Evolutionary conservation across 92 coral and sea anemone species (phyloP), one percentile per base, ranked within the genome.

Genomic region (Isaurus tuberculatus): DNA sequence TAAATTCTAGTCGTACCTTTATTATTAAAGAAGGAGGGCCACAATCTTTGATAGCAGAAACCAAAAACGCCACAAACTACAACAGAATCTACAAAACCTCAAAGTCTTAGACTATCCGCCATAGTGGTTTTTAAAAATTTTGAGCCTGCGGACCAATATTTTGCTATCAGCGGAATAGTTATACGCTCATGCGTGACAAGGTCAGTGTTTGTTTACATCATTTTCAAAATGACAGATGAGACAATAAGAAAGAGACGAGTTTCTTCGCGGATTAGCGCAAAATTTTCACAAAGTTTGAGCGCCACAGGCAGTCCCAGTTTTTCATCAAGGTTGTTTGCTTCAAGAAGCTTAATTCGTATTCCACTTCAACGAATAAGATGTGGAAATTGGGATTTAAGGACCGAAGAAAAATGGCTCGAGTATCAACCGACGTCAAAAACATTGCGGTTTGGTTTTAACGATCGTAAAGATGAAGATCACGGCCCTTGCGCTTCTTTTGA

Each of bases 341-440:
- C 89, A 5, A 88, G 75, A 30, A 65, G 67, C 14, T 49, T 80
- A 10, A 90, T 89, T 23, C 84, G 87, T 26, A 86, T 93, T 60
- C 97, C 97, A 1, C 91, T 93, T 43, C 94, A 90, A 49, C 75
- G 95, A 75, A 91, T 93, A 31, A 89, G 97, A 67, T 91, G 95
- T 64, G 97, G 95, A 48, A 89, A 75, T 43, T 86, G 80, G 82
- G 95, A 93, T 74, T 75, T 93, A 26, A 88, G 85, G 33, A 84
- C 70, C 66, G 93, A 91, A 13, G 94, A 91, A 29, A 90, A 92
- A 66, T 93, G 97, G 97, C 49, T 93, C 74, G 97, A 93, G 27
- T 93, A 93, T 80, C 84, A 72, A 29, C 95, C 97, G n/a, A 53
- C 92, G 8, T 84, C 91, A 1, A 89, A 88, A 2, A 26, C 64